These are phyloP conservation scores for Platysternon megacephalum DNA, from an alignment of 2,113 vertebrate species.

Conservation along the genomic window DNA sequence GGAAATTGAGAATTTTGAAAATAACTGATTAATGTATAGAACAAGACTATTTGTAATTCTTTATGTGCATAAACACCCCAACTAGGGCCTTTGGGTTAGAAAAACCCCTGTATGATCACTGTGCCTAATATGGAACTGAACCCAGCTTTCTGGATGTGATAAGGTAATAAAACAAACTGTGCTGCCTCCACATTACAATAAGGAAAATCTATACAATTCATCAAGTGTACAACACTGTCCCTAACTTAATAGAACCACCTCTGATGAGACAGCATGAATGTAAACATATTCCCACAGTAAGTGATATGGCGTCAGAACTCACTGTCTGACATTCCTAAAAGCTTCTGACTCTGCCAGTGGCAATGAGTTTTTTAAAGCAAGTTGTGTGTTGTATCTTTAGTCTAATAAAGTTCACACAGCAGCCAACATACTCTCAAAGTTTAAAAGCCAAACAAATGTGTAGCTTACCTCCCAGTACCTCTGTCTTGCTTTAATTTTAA, in stretches of 20 bases:
- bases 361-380: background rate
- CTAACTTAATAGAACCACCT: background rate
- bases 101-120: rapidly evolving
- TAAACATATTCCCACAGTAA: background rate
- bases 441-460: background rate
- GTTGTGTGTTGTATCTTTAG: background rate
- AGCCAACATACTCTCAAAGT: background rate
- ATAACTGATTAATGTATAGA: background rate
- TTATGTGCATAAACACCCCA: background rate
- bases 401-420: background rate
- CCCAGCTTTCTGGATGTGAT: background rate
- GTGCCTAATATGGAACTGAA: background rate
- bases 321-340: background rate
- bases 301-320: background rate
- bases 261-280: background rate
- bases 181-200: background rate
- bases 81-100: rapidly evolving
- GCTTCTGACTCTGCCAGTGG: background rate
- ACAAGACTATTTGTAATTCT: background rate
- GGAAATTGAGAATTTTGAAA: background rate
- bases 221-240: rapidly evolving
- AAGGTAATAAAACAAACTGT: background rate
- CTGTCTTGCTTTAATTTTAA: background rate
- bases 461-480: background rate
- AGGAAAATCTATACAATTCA: background rate